These are phyloP conservation scores for Chalcosyrphus nemorum DNA, from an alignment of 2,888 invertebrate genomes.

Conservation along the genomic window DNA sequence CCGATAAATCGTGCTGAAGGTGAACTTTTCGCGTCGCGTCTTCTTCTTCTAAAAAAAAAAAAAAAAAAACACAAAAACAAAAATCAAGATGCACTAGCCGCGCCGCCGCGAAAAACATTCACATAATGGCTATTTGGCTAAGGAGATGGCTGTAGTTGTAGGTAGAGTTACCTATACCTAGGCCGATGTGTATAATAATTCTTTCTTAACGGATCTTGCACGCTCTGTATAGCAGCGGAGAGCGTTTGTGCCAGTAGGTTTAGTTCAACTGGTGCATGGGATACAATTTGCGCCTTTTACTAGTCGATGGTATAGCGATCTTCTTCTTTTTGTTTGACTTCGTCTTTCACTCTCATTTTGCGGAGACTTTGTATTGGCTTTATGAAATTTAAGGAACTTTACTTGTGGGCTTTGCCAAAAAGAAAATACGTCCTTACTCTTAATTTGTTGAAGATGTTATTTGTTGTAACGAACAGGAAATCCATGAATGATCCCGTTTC, in stretches of 20 bases:
- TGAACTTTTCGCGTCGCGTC: conserved; percentile 67
- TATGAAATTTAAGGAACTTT: neutral
- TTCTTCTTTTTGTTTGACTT: conserved; percentile 11
- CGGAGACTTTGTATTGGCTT: neutral
- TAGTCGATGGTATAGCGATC: conserved; percentile 4
- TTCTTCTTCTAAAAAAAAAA: no score
- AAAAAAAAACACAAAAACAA: no score
- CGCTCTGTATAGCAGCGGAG: conserved; percentile 61
- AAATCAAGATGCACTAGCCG: conserved; percentile 56
- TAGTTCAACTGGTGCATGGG: conserved; percentile 21
- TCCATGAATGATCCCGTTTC: no score
- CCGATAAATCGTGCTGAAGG: conserved; percentile 72
- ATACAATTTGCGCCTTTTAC: conserved; percentile 55
- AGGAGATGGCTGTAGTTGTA: conserved; percentile 4
- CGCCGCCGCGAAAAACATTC: conserved; percentile 31
- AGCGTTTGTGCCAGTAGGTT: conserved; percentile 18
- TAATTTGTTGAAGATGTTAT: no score
- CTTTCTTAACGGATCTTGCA: conserved; percentile 69
- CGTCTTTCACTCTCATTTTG: conserved; percentile 59
- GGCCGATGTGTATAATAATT: conserved; percentile 41
- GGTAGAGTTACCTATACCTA: neutral
- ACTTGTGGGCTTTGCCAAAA: conserved; percentile 28
- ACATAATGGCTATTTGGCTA: conserved; percentile 66
- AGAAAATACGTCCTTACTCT: no score
- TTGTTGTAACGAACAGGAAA: no score